phyloP scores from a whole-genome alignment of 2,888 invertebrate species.

The Leucoma salicis region DNA sequence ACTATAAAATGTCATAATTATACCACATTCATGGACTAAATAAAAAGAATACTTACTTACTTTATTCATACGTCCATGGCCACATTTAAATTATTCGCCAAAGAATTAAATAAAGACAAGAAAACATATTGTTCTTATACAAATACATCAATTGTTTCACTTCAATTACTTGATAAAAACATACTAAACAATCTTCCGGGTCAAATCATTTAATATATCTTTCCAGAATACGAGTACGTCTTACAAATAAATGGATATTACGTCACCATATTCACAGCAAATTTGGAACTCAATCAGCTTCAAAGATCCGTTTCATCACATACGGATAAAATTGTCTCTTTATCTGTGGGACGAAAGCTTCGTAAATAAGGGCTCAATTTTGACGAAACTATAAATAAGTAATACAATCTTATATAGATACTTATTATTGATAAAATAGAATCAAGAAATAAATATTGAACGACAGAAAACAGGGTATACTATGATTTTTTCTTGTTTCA shows the following conservation, averaged over 20 bases:
- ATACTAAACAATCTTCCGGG: background rate
- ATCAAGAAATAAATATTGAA: too few relatives aligned
- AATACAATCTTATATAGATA: slow-evolving; percentile 35
- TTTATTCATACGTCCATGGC: too few relatives aligned
- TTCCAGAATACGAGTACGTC: background rate
- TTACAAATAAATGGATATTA: slow-evolving; percentile 1
- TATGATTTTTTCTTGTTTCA: too few relatives aligned
- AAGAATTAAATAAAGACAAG: too few relatives aligned
- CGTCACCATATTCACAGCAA: background rate
- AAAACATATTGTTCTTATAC: too few relatives aligned
- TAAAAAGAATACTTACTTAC: too few relatives aligned
- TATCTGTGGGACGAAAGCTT: slow-evolving; percentile 17
- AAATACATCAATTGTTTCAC: too few relatives aligned
- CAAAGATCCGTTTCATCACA: slow-evolving; percentile 1
- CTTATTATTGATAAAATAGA: slow-evolving; percentile 36
- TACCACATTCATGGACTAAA: too few relatives aligned
- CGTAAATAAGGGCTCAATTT: slow-evolving; percentile 26
- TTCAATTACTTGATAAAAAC: too few relatives aligned
- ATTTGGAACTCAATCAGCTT: slow-evolving; percentile 11
- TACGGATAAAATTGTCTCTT: slow-evolving; percentile 10
- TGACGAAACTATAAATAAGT: slow-evolving; percentile 27
- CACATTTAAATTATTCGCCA: too few relatives aligned
- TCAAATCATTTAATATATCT: background rate
- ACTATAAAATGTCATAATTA: too few relatives aligned
- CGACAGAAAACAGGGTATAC: too few relatives aligned